Percentiles rank a stretch among this genome's conserved stretches.
Evolutionary conservation across 2,888 invertebrate genomes (phyloP).

Genomic region (Lamellibrachia satsuma): DNA sequence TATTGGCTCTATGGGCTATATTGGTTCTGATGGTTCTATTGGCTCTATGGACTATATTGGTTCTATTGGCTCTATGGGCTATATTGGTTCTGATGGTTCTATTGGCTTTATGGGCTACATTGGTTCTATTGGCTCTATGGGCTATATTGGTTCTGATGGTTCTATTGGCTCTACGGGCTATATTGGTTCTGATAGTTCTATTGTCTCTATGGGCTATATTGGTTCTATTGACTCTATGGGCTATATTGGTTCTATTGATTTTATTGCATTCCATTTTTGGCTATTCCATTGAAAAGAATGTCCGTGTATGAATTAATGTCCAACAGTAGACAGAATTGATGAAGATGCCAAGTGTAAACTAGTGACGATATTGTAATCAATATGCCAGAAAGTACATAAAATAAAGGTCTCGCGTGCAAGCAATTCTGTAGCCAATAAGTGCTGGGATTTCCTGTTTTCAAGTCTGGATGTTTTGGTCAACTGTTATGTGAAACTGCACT

Average conservation of each 20-base stretch:
- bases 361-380: not conserved
- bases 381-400: not conserved
- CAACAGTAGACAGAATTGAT: not conserved
- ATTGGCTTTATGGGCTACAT: too few relatives aligned
- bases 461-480: not conserved
- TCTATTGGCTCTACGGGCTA: too few relatives aligned
- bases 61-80: too few relatives aligned
- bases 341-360: not conserved
- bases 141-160: too few relatives aligned
- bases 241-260: not conserved
- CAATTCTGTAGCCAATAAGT: not conserved
- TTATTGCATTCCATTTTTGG: not conserved
- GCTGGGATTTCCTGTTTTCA: not conserved
- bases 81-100: too few relatives aligned
- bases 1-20: too few relatives aligned
- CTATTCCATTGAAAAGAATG: not conserved
- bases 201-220: not conserved
- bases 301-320: not conserved
- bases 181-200: too few relatives aligned
- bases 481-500: too few relatives aligned
- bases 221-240: not conserved
- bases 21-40: too few relatives aligned
- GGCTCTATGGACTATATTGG: too few relatives aligned
- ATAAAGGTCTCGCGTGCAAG: not conserved
- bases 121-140: too few relatives aligned